A percentile compares a stretch with the other conserved stretches of the same genome.
phyloP scores from a whole-genome alignment of 2,797 vertebrate genomes.

The Orestias chungarensis region DNA sequence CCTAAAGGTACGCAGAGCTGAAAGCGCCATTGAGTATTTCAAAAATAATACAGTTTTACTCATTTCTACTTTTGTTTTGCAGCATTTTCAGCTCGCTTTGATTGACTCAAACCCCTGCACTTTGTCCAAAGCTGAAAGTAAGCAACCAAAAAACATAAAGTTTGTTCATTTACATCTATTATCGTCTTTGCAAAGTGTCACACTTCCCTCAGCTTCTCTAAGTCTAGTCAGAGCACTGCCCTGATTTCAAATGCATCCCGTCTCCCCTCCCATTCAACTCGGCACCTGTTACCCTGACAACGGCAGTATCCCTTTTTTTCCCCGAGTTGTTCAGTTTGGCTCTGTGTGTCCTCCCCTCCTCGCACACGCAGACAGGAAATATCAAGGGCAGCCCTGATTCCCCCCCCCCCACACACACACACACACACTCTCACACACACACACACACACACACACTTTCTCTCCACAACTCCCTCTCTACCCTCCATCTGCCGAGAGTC shows the following conservation, averaged over 20 bases:
- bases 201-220: neutral
- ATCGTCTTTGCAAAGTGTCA: neutral
- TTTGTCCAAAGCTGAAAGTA: conserved; percentile 99
- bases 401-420: conserved; percentile 30
- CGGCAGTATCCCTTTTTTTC: conserved; percentile 52
- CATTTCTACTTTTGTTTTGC: conserved; percentile 38
- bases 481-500: conserved; percentile 75
- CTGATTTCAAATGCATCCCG: conserved; percentile 59
- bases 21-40: rapidly evolving
- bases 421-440: conserved; percentile 14
- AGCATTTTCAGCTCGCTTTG: conserved; percentile 99
- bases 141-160: conserved; percentile 57
- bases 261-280: conserved; percentile 44
- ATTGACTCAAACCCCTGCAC: conserved; percentile 99
- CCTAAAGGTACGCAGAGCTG: conserved; percentile 86
- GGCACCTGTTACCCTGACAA: conserved; percentile 75
- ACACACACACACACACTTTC: conserved; percentile 13
- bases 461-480: conserved; percentile 27
- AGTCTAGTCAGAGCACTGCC: conserved; percentile 21
- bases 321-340: conserved; percentile 48
- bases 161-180: neutral
- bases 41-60: neutral
- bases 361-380: conserved; percentile 30
- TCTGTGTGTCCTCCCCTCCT: conserved; percentile 40
- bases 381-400: conserved; percentile 66